phyloP scores from a whole-genome alignment of 2,113 vertebrate genomes.

The Bettongia penicillata region DNA sequence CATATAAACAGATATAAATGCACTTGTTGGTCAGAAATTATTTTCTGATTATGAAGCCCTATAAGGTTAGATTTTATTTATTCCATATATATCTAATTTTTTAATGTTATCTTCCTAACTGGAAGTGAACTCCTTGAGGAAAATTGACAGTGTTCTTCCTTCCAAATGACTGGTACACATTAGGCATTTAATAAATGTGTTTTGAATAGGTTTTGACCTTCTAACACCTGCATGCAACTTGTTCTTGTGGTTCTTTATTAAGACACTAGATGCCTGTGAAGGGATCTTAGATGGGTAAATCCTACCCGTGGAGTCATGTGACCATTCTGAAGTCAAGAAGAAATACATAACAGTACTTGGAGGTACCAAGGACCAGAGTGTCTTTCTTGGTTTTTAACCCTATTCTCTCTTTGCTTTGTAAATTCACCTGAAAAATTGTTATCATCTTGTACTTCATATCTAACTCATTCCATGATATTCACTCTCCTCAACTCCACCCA shows the following conservation, averaged over 20 bases:
- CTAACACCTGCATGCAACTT: neutral
- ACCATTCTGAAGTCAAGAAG: constrained; percentile 1
- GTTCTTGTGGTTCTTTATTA: neutral
- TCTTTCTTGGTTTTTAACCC: neutral
- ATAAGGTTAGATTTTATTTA: neutral
- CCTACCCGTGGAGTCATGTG: rapidly evolving
- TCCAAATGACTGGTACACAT: neutral
- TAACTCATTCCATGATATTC: neutral
- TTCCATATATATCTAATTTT: neutral
- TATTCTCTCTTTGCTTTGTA: neutral
- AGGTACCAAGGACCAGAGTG: neutral
- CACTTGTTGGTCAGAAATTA: neutral
- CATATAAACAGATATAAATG: neutral
- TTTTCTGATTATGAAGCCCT: neutral
- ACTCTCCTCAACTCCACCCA: neutral
- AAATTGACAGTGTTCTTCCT: neutral
- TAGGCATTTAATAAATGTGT: neutral
- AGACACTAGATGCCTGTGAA: neutral
- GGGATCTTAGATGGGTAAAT: constrained; percentile 5
- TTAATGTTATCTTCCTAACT: neutral
- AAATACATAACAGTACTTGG: neutral
- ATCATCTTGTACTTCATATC: neutral
- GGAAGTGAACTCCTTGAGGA: neutral
- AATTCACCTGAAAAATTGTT: neutral
- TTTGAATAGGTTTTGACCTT: neutral